Evolutionary conservation across 64 coral and sea anemone genomes (phyloP), one percentile per base, ranked within the genome.

Genomic region (Trachythela sp.): DNA sequence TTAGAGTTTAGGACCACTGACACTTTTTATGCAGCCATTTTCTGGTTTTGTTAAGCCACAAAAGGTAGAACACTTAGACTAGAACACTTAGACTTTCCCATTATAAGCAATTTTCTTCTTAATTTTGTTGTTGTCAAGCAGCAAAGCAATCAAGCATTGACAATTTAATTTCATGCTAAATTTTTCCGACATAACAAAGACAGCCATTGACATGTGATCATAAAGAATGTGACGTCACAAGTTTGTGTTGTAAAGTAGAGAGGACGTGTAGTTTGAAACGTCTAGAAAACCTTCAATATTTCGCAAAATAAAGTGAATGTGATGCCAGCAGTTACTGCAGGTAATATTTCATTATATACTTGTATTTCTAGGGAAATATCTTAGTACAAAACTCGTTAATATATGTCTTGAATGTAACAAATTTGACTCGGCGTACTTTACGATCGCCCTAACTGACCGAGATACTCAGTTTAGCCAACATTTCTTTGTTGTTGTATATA

Each of bases 311-410:
- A 80, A 80, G 75, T 10, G 75, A 17, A 27, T 80, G 75, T 30
- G 75, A 80, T 80, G 75, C 75, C 75, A 80, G 75, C 75, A 80
- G 75, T 80, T 80, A 80, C 75, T 14, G 75, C 75, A 80, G 75
- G 75, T 80, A 80, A 35, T 37, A 39, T 80, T 37, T 39, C 9
- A 80, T 39, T 80, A 80, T 39, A 80, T 18, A 30, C 27, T 35
- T 36, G 31, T 39, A 37, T 35, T 3, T 36, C 75, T 80, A 80
- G 34, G 15, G 30, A 35, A 37, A 37, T 80, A 37, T 80, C 14
- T 18, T 2, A 36, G 13, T 22, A 30, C 4, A 29, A 17, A 29
- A 11, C 31, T 37, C 33, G 9, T 30, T 9, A 11, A 29, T 80
- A 15, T 36, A 4, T 80, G 33, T 15, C 30, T 68, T 13, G 30